These are phyloP conservation scores for Galaxias olidus DNA, from an alignment of 2,797 vertebrate genomes.

Conservation along the genomic window DNA sequence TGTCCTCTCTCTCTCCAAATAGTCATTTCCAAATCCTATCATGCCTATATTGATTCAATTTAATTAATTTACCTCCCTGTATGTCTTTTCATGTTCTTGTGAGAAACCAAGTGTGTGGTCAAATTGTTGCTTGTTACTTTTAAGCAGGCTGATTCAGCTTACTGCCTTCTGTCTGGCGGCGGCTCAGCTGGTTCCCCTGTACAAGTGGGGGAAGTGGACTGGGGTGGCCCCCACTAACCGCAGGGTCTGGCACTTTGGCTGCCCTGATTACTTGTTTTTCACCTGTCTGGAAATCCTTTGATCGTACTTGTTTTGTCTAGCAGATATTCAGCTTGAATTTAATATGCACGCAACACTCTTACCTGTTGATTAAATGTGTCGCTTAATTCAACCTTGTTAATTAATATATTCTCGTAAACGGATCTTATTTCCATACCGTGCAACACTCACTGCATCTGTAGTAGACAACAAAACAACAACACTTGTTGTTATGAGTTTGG, in stretches of 20 bases:
- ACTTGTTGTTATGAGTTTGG: neutral
- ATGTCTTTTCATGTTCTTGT: constrained; percentile 12
- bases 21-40: constrained; percentile 23
- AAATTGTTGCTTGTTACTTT: constrained; percentile 39
- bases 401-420: neutral
- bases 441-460: neutral
- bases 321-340: neutral
- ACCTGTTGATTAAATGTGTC: neutral
- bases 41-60: constrained; percentile 4
- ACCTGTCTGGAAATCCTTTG: neutral
- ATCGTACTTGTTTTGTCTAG: too few relatives aligned
- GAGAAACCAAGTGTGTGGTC: constrained; percentile 14
- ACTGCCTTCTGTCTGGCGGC: neutral
- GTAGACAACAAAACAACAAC: neutral
- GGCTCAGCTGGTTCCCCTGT: neutral
- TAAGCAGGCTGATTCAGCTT: constrained; percentile 27
- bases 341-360: neutral
- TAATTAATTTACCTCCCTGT: constrained; percentile 12
- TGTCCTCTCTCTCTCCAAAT: constrained; percentile 12
- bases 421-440: neutral
- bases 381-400: too few relatives aligned
- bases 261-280: neutral
- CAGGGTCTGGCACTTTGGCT: neutral
- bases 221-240: neutral
- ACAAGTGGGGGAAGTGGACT: neutral